phyloP scores from a whole-genome alignment of 2,797 vertebrate species.

The Eidolon dupreanum region DNA sequence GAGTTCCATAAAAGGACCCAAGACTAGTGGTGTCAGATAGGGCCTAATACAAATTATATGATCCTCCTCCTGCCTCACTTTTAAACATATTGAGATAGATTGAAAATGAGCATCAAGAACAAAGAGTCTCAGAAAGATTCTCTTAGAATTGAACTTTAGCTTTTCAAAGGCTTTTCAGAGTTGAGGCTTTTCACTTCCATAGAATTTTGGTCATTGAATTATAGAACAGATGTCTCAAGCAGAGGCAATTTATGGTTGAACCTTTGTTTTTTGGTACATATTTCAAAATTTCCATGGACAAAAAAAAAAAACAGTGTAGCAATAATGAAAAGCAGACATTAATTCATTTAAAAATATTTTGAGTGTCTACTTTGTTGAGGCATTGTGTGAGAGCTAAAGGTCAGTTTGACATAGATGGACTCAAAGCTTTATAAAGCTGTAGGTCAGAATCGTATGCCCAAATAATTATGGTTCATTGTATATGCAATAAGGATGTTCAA shows the following conservation, averaged over 20 bases:
- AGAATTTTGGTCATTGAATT: background rate
- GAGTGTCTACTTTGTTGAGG: background rate
- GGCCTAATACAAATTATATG: background rate
- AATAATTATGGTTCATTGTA: background rate
- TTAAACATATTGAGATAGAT: background rate
- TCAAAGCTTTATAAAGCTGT: background rate
- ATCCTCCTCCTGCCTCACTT: background rate
- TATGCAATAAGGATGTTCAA: background rate
- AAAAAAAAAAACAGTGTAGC: background rate
- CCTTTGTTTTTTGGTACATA: background rate
- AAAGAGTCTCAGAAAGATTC: background rate
- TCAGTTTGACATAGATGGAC: background rate
- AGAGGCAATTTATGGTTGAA: background rate
- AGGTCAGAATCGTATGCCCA: background rate
- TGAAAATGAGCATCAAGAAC: background rate
- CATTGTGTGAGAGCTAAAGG: background rate
- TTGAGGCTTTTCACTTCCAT: background rate
- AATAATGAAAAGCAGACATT: background rate
- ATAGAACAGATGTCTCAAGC: background rate
- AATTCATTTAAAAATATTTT: background rate
- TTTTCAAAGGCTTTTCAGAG: background rate
- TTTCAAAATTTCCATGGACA: background rate
- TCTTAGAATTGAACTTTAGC: background rate
- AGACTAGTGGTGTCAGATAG: background rate
- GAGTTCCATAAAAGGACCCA: background rate